phyloP scores from a whole-genome alignment of 2,888 invertebrate genomes.

The Nomada hirtipes region DNA sequence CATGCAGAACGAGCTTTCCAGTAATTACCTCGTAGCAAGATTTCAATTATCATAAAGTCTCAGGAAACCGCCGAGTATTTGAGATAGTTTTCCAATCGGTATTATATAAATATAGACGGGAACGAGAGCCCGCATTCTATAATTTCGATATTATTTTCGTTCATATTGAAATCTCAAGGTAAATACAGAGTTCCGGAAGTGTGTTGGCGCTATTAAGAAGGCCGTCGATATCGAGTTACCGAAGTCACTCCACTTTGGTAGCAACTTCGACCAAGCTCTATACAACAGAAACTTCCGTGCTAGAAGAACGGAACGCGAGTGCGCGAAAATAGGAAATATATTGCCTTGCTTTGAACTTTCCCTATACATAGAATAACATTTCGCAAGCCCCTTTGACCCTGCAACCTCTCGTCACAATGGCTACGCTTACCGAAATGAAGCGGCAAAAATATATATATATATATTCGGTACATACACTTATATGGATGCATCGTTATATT shows the following conservation, averaged over 20 bases:
- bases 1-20: background rate
- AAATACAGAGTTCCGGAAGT: background rate
- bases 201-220: background rate
- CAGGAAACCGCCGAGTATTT: background rate
- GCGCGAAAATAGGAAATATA: background rate
- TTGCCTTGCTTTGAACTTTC: background rate
- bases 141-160: too few species aligned
- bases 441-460: too few species aligned
- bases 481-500: too few species aligned
- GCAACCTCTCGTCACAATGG: background rate
- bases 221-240: background rate
- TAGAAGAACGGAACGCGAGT: background rate
- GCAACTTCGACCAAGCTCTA: background rate
- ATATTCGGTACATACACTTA: too few species aligned
- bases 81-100: background rate
- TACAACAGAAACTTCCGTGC: conserved; percentile 7
- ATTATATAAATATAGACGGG: background rate
- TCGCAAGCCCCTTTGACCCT: background rate
- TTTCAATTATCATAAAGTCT: background rate
- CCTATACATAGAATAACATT: background rate
- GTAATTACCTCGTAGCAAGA: background rate
- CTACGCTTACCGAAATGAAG: too few species aligned
- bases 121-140: background rate
- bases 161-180: background rate
- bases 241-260: conserved; percentile 4